Base-by-base conservation (phyloP, 2,888 invertebrate species). In the Parascotia fuliginaria region DNA sequence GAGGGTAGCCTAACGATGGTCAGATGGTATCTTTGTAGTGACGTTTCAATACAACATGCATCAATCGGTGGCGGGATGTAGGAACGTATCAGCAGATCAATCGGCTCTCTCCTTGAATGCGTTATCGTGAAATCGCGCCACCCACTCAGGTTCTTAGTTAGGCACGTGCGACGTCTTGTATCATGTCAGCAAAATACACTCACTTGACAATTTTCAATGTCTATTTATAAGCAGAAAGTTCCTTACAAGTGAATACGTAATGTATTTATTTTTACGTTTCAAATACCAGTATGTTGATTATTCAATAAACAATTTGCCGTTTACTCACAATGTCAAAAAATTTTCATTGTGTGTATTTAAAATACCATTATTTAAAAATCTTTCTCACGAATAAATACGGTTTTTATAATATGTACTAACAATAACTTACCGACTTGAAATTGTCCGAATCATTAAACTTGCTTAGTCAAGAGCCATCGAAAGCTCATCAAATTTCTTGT, bases 1-100 rank as follows among this genome's bases (percentile, higher is more conserved):
- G 66, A 75, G 65, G 69, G 73, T 75, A 62, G 59, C 72, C 80
- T 90, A 89, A 89, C 89, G 89, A 89, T 83, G 83, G 72, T 70
- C 65, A 75, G 89, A 89, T 91, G 71, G 63, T 87, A 91, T 91
- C 92, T 58, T 59, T 58, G 55, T 71, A 75, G 76, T 87, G 92
- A 91, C 91, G 85, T 89, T 92, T 92, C 92, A 92, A 92, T 92
- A 91, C 89, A 78, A 81, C 83, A 75, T 79, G 82, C 79, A 86
- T 83, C 88, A 83, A 78, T 86, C 80, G 71, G 41, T 57, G 62
- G 61, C 62, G 65, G 59, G 79, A 73, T 75, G 68, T 71, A 73
- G 65, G 68, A 65, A 73, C 73, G 73, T 79, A 84, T 82, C 81
- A 62, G 67, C 62, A 72, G 69, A 80, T 84, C 82, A 77, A 78